These are phyloP conservation scores for Sinodicranocentrus sp. DNA, from an alignment of 2,888 invertebrate genomes.

Conservation along the genomic window DNA sequence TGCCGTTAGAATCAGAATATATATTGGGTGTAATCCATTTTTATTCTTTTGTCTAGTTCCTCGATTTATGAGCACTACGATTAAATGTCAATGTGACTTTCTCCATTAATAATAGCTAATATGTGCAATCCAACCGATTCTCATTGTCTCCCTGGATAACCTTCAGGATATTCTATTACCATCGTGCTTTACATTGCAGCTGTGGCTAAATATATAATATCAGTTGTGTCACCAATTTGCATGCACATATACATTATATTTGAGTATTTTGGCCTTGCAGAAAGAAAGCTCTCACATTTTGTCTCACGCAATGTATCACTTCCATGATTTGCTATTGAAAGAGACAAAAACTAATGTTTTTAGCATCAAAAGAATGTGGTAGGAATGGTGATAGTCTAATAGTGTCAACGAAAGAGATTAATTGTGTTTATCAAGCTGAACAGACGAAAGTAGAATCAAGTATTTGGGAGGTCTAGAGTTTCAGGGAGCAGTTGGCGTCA, in stretches of 20 bases:
- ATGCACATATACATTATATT: no score
- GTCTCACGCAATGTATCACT: constrained; percentile 9
- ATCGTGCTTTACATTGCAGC: no score
- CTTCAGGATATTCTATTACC: no score
- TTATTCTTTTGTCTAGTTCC: constrained; percentile 13
- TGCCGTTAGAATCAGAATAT: background rate
- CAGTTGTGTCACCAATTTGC: no score
- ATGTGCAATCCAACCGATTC: constrained; percentile 24
- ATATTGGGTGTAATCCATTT: constrained; percentile 10
- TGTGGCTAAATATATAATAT: no score
- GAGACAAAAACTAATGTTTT: background rate
- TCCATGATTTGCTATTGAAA: constrained; percentile 5
- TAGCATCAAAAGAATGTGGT: constrained; percentile 11
- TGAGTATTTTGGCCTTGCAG: constrained; percentile 1
- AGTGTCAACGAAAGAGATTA: constrained; percentile 19
- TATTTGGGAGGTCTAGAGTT: background rate
- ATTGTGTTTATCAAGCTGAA: background rate
- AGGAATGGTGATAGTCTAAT: background rate
- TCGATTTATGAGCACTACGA: constrained; percentile 7
- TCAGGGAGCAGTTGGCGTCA: constrained; percentile 5
- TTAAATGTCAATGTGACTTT: constrained; percentile 39
- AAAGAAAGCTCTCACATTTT: background rate
- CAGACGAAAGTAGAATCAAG: constrained; percentile 2
- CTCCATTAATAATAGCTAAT: constrained; percentile 52
- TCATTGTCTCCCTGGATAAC: no score